These are phyloP conservation scores for Toxotes lorentzi DNA, from an alignment of 2,797 vertebrate species.

Conservation along the genomic window DNA sequence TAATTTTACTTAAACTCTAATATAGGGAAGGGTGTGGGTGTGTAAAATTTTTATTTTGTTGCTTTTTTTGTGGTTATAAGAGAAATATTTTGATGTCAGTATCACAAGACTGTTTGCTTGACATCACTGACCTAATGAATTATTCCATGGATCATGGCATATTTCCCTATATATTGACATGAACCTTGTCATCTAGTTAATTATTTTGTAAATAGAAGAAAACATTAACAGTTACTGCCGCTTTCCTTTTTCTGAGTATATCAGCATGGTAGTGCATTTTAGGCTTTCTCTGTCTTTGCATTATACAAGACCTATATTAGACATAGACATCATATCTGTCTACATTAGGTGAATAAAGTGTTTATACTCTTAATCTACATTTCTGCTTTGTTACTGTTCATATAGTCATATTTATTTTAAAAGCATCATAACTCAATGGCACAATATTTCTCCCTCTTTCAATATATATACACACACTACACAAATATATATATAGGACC, in stretches of 20 bases:
- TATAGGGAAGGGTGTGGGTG: neutral
- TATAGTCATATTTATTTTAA: neutral
- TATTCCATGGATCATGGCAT: accelerated
- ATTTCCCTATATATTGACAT: neutral
- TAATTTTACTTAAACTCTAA: neutral
- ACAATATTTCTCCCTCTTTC: neutral
- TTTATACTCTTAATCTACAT: neutral
- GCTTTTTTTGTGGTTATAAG: neutral
- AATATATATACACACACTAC: neutral
- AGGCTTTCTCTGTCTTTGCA: neutral
- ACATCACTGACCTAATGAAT: neutral
- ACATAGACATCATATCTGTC: conserved; percentile 6
- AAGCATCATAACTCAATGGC: neutral
- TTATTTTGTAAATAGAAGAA: neutral
- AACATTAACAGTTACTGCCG: neutral
- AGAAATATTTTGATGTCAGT: neutral
- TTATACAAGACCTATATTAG: neutral
- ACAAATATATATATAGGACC: neutral
- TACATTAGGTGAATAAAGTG: neutral
- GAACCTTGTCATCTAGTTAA: neutral
- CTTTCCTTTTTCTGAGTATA: neutral
- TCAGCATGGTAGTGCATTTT: neutral
- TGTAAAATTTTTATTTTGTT: neutral
- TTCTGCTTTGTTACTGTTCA: neutral
- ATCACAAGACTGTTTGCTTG: neutral